Evolutionary conservation across 1,140 invertebrate species (phyloP).

Genomic region (Ectropis grisescens): DNA sequence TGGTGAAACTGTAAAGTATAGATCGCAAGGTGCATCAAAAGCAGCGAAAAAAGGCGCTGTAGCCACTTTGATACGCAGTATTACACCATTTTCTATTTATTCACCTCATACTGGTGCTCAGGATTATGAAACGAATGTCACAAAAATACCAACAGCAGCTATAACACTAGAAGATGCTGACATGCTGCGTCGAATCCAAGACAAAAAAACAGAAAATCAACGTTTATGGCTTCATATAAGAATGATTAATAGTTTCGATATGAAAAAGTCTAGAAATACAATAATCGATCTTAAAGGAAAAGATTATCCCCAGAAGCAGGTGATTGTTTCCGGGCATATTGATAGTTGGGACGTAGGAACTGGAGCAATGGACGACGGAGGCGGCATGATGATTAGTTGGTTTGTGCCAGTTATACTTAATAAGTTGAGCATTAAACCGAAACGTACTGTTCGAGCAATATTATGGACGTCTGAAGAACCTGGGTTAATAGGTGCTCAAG

Average conservation of each 20-base stretch:
- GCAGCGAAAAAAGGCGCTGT: conserved; percentile 80
- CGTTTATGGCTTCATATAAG: conserved; percentile 59
- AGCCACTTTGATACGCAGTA: conserved; percentile 80
- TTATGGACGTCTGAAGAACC: conserved; percentile 89
- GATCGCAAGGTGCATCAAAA: conserved; percentile 62
- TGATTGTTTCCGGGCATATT: conserved; percentile 87
- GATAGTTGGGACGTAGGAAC: conserved; percentile 93
- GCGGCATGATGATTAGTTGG: conserved; percentile 87
- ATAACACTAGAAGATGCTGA: conserved; percentile 87
- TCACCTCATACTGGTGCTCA: conserved; percentile 79
- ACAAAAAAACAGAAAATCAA: conserved; percentile 72
- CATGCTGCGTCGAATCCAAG: conserved; percentile 76
- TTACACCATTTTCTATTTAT: conserved; percentile 81
- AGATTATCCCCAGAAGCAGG: conserved; percentile 72
- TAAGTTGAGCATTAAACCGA: conserved; percentile 75
- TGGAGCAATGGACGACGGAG: conserved; percentile 90
- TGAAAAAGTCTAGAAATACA: conserved; percentile 77
- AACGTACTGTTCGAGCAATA: conserved; percentile 81
- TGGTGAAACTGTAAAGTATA: conserved; percentile 67
- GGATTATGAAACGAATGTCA: conserved; percentile 71
- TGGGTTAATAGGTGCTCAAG: conserved; percentile 75
- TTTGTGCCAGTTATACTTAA: conserved; percentile 79
- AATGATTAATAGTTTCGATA: conserved; percentile 55
- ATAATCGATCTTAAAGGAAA: conserved; percentile 79
- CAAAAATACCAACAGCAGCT: conserved; percentile 83